Percentiles rank a stretch among this genome's conserved stretches.
Evolutionary conservation across 1,140 invertebrate species (phyloP).

Genomic region (Eurosta solidaginis): DNA sequence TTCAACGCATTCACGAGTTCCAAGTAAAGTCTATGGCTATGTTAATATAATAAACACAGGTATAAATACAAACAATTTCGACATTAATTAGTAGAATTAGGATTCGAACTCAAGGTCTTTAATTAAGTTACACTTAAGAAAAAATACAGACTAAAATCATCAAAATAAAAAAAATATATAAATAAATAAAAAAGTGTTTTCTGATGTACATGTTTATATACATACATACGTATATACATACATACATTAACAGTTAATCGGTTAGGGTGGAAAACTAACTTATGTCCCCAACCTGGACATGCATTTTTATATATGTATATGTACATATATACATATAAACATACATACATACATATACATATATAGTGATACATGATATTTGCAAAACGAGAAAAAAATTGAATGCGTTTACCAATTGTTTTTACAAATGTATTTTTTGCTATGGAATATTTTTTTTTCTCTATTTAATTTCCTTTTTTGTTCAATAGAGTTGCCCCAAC

Average conservation of each 20-base stretch:
- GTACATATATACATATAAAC: not conserved
- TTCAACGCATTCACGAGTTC: not conserved
- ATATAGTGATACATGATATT: conserved; percentile 3
- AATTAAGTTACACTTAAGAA: not conserved
- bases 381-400: conserved; percentile 18
- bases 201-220: not conserved
- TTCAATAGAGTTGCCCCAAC: conserved; percentile 18
- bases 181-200: not conserved
- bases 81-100: conserved; percentile 3
- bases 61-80: too few species aligned
- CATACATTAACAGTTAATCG: conserved; percentile 1
- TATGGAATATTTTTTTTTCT: not conserved
- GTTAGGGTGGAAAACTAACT: conserved; percentile 5
- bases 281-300: conserved; percentile 30
- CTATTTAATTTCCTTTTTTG: conserved; percentile 17
- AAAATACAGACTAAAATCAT: not conserved
- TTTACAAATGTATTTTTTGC: conserved; percentile 18
- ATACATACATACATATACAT: not conserved
- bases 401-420: conserved; percentile 23
- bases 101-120: conserved; percentile 20
- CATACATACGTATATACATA: not conserved
- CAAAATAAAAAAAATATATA: not conserved
- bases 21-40: not conserved
- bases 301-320: not conserved
- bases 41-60: too few species aligned